phyloP scores from a whole-genome alignment of 2,888 invertebrate genomes.

The Stegophylla sp. region DNA sequence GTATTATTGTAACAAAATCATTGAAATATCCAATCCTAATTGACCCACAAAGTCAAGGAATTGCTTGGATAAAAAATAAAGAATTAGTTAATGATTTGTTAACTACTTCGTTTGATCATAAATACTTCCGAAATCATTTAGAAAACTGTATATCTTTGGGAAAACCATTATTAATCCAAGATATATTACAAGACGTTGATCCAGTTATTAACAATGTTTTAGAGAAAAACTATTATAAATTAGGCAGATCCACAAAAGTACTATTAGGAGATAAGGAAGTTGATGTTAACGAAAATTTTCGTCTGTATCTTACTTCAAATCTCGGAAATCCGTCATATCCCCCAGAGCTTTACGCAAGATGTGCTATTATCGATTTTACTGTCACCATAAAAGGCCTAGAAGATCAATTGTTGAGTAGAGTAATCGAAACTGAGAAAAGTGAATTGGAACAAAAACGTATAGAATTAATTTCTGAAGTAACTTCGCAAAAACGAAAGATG shows the following conservation, averaged over 20 bases:
- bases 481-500: constrained; percentile 95
- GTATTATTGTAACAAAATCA: constrained; percentile 93
- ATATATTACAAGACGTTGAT: constrained; percentile 91
- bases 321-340: constrained; percentile 95
- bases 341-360: constrained; percentile 95
- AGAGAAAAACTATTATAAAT: constrained; percentile 97
- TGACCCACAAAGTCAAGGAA: constrained; percentile 96
- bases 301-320: constrained; percentile 95
- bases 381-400: constrained; percentile 96
- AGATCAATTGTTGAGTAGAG: constrained; percentile 89
- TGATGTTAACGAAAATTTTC: constrained; percentile 95
- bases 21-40: constrained; percentile 91
- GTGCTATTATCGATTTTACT: constrained; percentile 96
- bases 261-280: constrained; percentile 87
- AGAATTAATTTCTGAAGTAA: constrained; percentile 90
- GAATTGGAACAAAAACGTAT: constrained; percentile 94
- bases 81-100: constrained; percentile 88
- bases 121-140: constrained; percentile 90
- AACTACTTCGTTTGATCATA: constrained; percentile 93
- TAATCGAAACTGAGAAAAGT: constrained; percentile 94
- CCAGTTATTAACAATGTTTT: constrained; percentile 95
- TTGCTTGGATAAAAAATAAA: constrained; percentile 96
- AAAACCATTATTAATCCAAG: constrained; percentile 89
- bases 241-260: constrained; percentile 89
- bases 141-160: constrained; percentile 88